Percentiles rank a stretch among this genome's conserved stretches.
phyloP scores from a whole-genome alignment of 2,797 vertebrate genomes.

The Microchirus variegatus region DNA sequence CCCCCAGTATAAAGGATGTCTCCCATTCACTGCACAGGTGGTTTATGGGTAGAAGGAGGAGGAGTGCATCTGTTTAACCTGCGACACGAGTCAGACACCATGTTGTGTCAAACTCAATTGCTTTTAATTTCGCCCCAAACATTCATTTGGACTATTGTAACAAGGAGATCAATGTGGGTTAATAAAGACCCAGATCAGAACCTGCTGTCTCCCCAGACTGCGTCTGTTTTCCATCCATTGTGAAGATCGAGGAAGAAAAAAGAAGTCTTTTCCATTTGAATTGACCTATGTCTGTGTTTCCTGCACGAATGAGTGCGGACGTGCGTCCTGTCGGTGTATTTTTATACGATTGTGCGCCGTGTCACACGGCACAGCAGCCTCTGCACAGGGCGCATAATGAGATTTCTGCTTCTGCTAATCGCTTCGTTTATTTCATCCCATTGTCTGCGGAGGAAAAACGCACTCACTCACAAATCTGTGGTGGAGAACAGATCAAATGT shows the following conservation, averaged over 20 bases:
- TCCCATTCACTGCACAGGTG: constrained; percentile 61
- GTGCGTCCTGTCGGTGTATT: constrained; percentile 10
- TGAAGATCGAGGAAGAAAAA: constrained; percentile 40
- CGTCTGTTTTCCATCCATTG: constrained; percentile 34
- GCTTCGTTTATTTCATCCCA: constrained; percentile 39
- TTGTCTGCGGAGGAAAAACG: constrained; percentile 52
- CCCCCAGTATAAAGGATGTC: too few species aligned
- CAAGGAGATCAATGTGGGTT: constrained; percentile 72
- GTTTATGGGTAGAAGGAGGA: constrained; percentile 58
- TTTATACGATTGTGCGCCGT: constrained; percentile 16
- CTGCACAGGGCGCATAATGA: constrained; percentile 56
- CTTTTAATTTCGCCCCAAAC: constrained; percentile 69
- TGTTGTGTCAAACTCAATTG: constrained; percentile 72
- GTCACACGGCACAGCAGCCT: constrained; percentile 34
- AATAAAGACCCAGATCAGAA: constrained; percentile 74
- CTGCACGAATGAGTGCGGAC: constrained; percentile 20
- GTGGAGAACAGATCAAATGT: constrained; percentile 69
- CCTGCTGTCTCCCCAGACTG: constrained; percentile 29
- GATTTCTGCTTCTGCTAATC: constrained; percentile 67
- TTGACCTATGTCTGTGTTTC: constrained; percentile 30
- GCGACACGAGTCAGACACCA: constrained; percentile 49
- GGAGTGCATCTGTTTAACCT: constrained; percentile 67
- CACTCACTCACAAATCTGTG: constrained; percentile 58
- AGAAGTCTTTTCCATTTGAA: constrained; percentile 36
- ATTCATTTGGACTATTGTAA: constrained; percentile 71